Evolutionary conservation across 2,113 vertebrate genomes (phyloP).

Genomic region (Elgaria multicarinata): DNA sequence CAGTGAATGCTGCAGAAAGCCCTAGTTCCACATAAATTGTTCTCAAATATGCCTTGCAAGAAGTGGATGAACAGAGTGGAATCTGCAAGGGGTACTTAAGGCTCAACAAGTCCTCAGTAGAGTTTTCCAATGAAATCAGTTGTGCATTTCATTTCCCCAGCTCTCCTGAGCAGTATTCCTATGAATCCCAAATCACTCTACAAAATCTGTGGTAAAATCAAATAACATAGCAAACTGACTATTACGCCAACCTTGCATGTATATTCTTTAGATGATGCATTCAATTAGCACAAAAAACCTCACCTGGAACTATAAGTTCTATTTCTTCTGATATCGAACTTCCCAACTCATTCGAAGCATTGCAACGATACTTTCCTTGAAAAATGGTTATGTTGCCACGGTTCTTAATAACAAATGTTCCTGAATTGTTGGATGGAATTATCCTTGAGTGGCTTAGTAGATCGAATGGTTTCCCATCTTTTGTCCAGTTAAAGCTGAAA

Average conservation of each 20-base stretch:
- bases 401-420: constrained; percentile 92
- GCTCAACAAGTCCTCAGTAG: not conserved
- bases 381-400: constrained; percentile 89
- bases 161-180: not conserved
- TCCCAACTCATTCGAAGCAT: constrained; percentile 88
- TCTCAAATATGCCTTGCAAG: not conserved
- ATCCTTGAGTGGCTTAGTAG: constrained; percentile 85
- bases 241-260: not conserved
- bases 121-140: not conserved
- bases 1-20: not conserved
- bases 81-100: not conserved
- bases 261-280: not conserved
- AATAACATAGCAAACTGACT: not conserved
- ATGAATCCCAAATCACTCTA: not conserved
- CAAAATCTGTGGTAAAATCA: accelerated
- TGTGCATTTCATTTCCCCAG: not conserved
- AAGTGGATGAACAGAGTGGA: not conserved
- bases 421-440: constrained; percentile 82
- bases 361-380: constrained; percentile 93
- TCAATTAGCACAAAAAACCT: constrained; percentile 63
- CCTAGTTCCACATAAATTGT: not conserved
- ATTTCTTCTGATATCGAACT: constrained; percentile 92
- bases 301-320: constrained; percentile 92
- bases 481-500: constrained; percentile 91
- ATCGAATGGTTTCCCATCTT: constrained; percentile 88